Percentiles rank a stretch among this genome's conserved stretches.
Evolutionary conservation across 2,113 vertebrate species (phyloP).

Genomic region (Sylvia atricapilla): DNA sequence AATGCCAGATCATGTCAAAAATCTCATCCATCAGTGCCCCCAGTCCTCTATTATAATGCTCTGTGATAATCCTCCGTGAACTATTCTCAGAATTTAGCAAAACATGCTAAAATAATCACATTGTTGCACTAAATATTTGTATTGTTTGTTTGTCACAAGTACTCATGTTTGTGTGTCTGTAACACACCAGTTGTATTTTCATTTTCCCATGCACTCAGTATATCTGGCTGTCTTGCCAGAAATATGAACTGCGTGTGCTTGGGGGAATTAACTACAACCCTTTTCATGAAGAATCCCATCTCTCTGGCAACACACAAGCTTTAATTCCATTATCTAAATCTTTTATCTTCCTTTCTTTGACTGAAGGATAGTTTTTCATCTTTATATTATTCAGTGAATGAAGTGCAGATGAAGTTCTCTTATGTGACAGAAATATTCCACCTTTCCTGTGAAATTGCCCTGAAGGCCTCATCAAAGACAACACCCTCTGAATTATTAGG

Average conservation of each 20-base stretch:
- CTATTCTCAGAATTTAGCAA: neutral
- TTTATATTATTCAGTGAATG: conserved; percentile 17
- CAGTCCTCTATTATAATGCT: neutral
- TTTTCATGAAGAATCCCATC: neutral
- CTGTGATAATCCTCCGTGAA: neutral
- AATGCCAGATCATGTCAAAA: neutral
- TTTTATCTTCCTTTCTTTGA: conserved; percentile 55
- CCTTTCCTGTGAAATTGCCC: conserved; percentile 14
- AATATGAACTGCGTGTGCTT: neutral
- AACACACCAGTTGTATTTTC: neutral
- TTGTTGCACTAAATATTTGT: neutral
- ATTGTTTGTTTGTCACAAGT: neutral
- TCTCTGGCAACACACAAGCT: conserved; percentile 19
- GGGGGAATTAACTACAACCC: conserved; percentile 13
- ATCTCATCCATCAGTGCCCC: neutral
- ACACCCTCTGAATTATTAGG: conserved; percentile 27
- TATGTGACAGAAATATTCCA: conserved; percentile 3
- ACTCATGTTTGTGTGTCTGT: neutral
- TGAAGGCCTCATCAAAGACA: conserved; percentile 31
- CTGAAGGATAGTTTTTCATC: conserved; percentile 30
- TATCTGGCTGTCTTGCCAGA: neutral
- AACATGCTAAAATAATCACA: neutral
- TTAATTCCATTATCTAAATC: conserved; percentile 43
- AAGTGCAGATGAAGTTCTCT: conserved; percentile 27
- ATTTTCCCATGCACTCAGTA: neutral